Evolutionary conservation across 2,797 vertebrate genomes (phyloP).

Genomic region (Circus cinereus): DNA sequence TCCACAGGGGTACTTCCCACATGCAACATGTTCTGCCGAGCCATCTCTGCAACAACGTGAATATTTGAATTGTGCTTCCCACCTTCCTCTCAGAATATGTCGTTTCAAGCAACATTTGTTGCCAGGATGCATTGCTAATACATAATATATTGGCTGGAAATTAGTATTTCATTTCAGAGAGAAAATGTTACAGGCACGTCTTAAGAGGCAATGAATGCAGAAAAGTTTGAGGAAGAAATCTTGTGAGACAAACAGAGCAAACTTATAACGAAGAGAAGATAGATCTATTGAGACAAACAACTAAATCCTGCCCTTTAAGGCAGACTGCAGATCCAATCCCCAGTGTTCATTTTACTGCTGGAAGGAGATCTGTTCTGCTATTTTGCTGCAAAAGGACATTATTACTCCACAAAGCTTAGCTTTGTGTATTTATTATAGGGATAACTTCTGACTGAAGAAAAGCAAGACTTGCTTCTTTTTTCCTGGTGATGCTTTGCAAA

Average conservation of each 20-base stretch:
- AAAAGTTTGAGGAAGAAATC: not conserved
- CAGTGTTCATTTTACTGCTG: not conserved
- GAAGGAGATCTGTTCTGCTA: not conserved
- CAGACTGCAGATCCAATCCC: not conserved
- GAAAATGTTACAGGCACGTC: not conserved
- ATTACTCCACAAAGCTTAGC: not conserved
- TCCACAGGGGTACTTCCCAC: not conserved
- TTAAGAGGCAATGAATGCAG: not conserved
- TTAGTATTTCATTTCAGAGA: not conserved
- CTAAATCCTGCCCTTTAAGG: not conserved
- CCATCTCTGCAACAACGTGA: not conserved
- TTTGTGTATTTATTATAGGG: not conserved
- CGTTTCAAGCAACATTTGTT: not conserved
- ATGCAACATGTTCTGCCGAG: not conserved
- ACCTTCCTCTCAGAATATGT: not conserved
- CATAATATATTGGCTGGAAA: slow-evolving; percentile 28
- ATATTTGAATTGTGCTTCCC: not conserved
- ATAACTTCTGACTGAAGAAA: not conserved
- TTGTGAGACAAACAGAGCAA: not conserved
- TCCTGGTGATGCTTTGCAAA: not conserved
- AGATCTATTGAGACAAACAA: not conserved
- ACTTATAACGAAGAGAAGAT: not conserved
- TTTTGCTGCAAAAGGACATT: not conserved
- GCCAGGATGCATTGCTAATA: slow-evolving; percentile 26
- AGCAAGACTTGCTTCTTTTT: not conserved